These are phyloP conservation scores for Zaprionus lachaisei DNA, from an alignment of 1,140 invertebrate genomes.

Conservation along the genomic window DNA sequence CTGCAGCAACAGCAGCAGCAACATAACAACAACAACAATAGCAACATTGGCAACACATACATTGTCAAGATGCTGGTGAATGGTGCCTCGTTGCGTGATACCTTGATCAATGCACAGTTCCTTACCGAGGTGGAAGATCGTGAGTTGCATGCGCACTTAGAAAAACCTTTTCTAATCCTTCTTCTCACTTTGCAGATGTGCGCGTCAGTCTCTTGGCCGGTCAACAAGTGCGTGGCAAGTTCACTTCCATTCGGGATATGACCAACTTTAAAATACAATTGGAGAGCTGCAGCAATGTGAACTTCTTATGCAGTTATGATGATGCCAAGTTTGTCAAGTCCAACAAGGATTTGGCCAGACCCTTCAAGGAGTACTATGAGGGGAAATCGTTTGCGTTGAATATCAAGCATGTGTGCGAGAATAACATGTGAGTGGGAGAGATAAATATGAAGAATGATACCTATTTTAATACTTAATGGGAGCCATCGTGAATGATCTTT, in stretches of 20 bases:
- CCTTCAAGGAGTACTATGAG: conserved; percentile 76
- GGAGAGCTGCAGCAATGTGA: conserved; percentile 62
- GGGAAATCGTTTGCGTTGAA: conserved; percentile 76
- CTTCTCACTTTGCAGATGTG: conserved; percentile 50
- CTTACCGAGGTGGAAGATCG: conserved; percentile 65
- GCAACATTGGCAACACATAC: conserved; percentile 23
- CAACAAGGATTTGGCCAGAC: conserved; percentile 67
- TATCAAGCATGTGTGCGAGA: conserved; percentile 76
- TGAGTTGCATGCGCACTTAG: conserved; percentile 21
- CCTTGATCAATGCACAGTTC: conserved; percentile 60
- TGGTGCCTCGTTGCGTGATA: conserved; percentile 60
- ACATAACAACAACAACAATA: conserved; percentile 7
- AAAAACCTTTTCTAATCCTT: background rate
- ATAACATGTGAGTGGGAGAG: conserved; percentile 83
- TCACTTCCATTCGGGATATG: conserved; percentile 74
- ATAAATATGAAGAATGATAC: too few relatives aligned
- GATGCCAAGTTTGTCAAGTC: conserved; percentile 79
- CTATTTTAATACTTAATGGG: too few relatives aligned
- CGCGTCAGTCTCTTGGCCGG: conserved; percentile 69
- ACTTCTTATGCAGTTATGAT: conserved; percentile 75
- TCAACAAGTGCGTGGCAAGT: conserved; percentile 76
- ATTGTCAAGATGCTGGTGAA: conserved; percentile 74
- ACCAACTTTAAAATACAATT: conserved; percentile 75
- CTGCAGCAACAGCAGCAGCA: background rate
- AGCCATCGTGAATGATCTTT: background rate